Base-by-base conservation (phyloP, 2,797 vertebrate genomes). In the Sparus aurata region DNA sequence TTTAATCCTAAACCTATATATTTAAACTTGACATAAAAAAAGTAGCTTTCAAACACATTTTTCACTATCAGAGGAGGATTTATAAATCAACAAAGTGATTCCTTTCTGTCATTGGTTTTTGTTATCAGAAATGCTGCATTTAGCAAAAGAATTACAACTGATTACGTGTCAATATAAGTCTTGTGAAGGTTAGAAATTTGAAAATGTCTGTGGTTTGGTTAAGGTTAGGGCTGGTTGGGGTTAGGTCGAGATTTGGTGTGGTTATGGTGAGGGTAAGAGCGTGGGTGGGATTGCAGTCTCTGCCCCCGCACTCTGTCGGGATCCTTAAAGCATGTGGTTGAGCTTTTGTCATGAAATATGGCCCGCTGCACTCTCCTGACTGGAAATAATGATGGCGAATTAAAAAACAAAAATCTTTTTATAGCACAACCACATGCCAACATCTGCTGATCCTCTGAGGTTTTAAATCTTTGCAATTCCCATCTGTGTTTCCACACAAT, bases 391-490 rank as follows among this genome's bases (percentile, higher is more conserved):
- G 45, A 63, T 2, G 62, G 12, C 38, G 25, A 59, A 68, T 73
- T 12, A 27, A 57, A 52, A 61, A 62, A 52, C 3, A 34, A 68
- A 15, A 47, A 38, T 34, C 9, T 53, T 38, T 66, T 71, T 46
- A 55, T 12, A 61, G 61, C 5, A 2, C 9, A n/a, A 43, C 54
- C 75, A 20, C 52, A 41, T 13, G 23, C 43, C 62, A 17, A 64
- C 70, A 49, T 74, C 65, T 65, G 60, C 64, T 65, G 75, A 64
- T 38, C 59, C 20, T 49, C 53, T 6, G 50, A 65, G 27, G 17
- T 46, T 62, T 30, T 0, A 30, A 45, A 61, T 60, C 54, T 50
- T 2, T 50, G 17, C 38, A 16, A 3, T 59, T 47, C 16, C 17
- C 47, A 15, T 27, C 15, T 27, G 41, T 15, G 54, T 47, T 17